phyloP scores from a whole-genome alignment of 64 coral and sea anemone species.

The Anthopleura sola region DNA sequence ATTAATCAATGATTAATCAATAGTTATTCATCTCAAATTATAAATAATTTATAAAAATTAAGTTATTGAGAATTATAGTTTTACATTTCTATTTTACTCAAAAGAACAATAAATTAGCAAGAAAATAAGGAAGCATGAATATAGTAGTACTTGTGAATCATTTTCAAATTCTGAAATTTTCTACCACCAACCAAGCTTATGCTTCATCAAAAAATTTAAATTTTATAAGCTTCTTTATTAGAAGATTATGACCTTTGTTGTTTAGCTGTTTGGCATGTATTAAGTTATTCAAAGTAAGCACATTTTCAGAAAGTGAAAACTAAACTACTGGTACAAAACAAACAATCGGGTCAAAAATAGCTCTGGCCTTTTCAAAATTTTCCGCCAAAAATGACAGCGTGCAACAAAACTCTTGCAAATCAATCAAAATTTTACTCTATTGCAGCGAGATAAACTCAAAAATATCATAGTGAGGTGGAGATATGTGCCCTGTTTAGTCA shows the following conservation, averaged over 20 bases:
- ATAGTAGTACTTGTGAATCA: too few relatives aligned
- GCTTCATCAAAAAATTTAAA: too few relatives aligned
- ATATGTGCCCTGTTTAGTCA: background rate
- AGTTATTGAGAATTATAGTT: too few relatives aligned
- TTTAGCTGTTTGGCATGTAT: background rate
- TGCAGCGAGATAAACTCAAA: background rate
- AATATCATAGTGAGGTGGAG: background rate
- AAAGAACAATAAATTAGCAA: too few relatives aligned
- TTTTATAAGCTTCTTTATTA: too few relatives aligned
- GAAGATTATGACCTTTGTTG: too few relatives aligned
- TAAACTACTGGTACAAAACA: background rate
- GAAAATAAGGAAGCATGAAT: too few relatives aligned
- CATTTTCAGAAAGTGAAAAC: constrained; percentile 13
- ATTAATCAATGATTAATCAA: background rate
- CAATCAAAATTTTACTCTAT: background rate
- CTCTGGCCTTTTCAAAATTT: background rate
- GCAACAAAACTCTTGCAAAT: background rate
- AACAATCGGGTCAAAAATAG: background rate
- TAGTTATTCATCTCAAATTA: too few relatives aligned
- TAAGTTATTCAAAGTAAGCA: background rate
- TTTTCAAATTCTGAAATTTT: too few relatives aligned
- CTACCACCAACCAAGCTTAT: too few relatives aligned
- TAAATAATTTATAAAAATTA: too few relatives aligned
- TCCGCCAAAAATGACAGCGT: background rate
- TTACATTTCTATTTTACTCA: too few relatives aligned